phyloP scores from a whole-genome alignment of 2,797 vertebrate genomes.

The Bradypodion ventrale region DNA sequence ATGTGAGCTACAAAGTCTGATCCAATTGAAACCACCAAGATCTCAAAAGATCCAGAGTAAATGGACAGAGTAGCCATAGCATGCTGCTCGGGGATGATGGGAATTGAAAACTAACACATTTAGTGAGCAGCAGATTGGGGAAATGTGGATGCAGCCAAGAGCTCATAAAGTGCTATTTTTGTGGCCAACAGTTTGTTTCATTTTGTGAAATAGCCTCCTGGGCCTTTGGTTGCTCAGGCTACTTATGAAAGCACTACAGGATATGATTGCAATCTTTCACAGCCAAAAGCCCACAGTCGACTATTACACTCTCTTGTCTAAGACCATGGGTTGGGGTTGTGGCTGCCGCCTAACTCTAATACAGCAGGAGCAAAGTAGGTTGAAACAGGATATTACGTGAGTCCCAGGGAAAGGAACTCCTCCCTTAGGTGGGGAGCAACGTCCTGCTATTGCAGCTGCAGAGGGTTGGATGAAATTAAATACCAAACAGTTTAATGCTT shows the following conservation, averaged over 20 bases:
- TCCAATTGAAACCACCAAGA: too few species aligned
- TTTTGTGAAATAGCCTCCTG: neutral
- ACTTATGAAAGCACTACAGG: conserved; percentile 11
- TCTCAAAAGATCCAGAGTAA: neutral
- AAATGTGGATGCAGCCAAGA: neutral
- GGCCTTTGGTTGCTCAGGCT: neutral
- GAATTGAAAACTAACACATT: neutral
- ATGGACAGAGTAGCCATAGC: neutral
- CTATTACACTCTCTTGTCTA: conserved; percentile 9
- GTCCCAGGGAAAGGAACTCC: neutral
- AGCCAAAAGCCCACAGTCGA: neutral
- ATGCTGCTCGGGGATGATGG: neutral
- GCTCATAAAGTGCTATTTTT: neutral
- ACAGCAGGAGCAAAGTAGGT: neutral
- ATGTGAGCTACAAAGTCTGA: neutral
- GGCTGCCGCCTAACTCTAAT: neutral
- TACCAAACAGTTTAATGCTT: neutral
- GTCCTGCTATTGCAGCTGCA: neutral
- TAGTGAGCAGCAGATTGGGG: neutral
- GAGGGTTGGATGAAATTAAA: neutral
- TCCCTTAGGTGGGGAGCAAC: neutral
- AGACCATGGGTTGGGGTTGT: neutral
- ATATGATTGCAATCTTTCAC: neutral
- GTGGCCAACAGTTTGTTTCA: neutral
- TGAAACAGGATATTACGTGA: neutral